Evolutionary conservation across 2,113 vertebrate species (phyloP).

Genomic region (Sciurus niger): DNA sequence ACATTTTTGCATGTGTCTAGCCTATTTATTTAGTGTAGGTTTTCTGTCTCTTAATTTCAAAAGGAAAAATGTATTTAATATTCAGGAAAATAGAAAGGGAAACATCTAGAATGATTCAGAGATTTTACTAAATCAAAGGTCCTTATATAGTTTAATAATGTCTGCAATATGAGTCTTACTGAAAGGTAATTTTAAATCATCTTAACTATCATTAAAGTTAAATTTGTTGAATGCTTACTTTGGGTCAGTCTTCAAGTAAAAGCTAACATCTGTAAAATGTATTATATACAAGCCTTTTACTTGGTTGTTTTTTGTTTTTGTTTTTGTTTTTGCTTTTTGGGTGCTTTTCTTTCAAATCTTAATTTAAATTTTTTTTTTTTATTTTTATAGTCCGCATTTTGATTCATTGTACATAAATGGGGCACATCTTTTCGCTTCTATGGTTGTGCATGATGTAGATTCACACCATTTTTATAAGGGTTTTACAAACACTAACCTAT

Average conservation of each 20-base stretch:
- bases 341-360: no score
- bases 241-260: not conserved
- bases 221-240: constrained; percentile 18
- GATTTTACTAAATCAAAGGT: constrained; percentile 6
- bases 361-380: no score
- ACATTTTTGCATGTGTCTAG: not conserved
- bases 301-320: not conserved
- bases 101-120: not conserved
- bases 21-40: not conserved
- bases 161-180: constrained; percentile 16
- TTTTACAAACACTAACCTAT: not conserved
- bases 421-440: no score
- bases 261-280: not conserved
- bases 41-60: constrained; percentile 43
- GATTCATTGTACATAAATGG: no score
- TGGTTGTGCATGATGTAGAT: no score
- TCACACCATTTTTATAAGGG: not conserved
- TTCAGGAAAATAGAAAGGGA: constrained; percentile 22
- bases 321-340: no score
- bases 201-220: not conserved
- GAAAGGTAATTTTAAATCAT: constrained; percentile 21
- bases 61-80: not conserved
- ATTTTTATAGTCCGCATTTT: no score
- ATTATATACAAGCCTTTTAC: not conserved
- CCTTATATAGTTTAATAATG: not conserved